A percentile compares a stretch with the other conserved stretches of the same genome.
Conservation (phyloP, 1,140 invertebrate species). For the Drosophila arizonae region DNA sequence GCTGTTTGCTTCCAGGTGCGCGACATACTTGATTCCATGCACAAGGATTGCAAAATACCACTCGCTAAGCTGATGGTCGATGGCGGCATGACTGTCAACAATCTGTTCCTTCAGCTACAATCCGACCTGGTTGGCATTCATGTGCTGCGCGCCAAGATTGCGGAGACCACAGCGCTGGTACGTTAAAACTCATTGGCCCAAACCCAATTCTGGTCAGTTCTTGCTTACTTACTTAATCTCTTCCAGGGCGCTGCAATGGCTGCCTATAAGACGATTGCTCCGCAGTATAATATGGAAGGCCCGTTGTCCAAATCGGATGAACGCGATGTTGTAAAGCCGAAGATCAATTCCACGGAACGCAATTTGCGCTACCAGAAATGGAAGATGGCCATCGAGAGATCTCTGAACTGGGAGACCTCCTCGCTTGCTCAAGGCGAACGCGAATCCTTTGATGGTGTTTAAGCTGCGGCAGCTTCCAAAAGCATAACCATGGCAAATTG, state of each 20-base stretch:
- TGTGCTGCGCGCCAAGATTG: conserved; percentile 89
- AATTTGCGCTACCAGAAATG: conserved; percentile 90
- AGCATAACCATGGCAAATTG: conserved; percentile 8
- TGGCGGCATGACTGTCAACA: conserved; percentile 96
- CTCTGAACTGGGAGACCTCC: conserved; percentile 89
- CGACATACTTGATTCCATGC: conserved; percentile 94
- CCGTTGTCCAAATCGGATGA: conserved; percentile 79
- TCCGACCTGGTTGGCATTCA: conserved; percentile 85
- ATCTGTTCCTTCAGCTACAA: conserved; percentile 91
- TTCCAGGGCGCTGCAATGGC: conserved; percentile 89
- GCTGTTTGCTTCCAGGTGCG: conserved; percentile 95
- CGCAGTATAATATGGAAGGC: conserved; percentile 84
- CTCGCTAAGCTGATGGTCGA: conserved; percentile 91
- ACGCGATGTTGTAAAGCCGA: conserved; percentile 85
- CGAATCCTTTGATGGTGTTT: conserved; percentile 64
- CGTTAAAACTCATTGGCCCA: neutral
- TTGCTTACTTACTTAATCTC: too few species aligned
- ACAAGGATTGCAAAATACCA: conserved; percentile 91
- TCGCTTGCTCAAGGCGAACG: conserved; percentile 61
- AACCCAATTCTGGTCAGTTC: neutral
- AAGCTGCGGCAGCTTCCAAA: neutral
- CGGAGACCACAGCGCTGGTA: conserved; percentile 91
- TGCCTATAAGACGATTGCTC: conserved; percentile 87
- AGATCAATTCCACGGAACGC: conserved; percentile 88
- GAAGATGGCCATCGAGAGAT: conserved; percentile 92